These are phyloP conservation scores for Chloroclysta siterata DNA, from an alignment of 2,888 invertebrate species.

Conservation along the genomic window DNA sequence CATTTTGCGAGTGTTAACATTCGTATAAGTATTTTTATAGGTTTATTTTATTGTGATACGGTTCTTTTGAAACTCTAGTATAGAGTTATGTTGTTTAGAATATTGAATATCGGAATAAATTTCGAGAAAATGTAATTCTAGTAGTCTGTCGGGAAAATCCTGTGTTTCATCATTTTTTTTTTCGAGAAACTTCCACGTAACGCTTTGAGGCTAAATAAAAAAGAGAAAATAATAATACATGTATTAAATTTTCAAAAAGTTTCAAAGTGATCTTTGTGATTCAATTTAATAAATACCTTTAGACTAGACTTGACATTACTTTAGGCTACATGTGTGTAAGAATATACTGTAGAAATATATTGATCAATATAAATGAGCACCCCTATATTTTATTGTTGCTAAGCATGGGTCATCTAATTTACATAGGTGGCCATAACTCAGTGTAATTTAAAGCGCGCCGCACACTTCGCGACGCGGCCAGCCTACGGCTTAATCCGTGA, in stretches of 20 bases:
- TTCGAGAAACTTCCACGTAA: too few relatives aligned
- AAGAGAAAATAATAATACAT: too few relatives aligned
- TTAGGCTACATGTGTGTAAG: too few relatives aligned
- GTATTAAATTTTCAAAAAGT: too few relatives aligned
- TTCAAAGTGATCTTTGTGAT: too few relatives aligned
- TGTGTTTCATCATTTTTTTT: too few relatives aligned
- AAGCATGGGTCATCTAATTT: conserved; percentile 27
- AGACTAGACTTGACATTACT: too few relatives aligned
- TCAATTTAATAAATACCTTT: too few relatives aligned
- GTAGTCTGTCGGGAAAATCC: too few relatives aligned
- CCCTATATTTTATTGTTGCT: conserved; percentile 18
- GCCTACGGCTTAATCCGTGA: conserved; percentile 60
- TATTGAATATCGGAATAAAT: neutral
- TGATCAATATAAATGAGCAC: neutral
- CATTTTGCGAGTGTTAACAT: conserved; percentile 53
- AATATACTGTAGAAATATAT: neutral
- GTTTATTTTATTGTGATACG: conserved; percentile 37
- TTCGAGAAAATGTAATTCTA: too few relatives aligned
- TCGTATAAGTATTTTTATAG: conserved; percentile 34
- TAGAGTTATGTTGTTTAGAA: neutral
- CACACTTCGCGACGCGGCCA: conserved; percentile 41
- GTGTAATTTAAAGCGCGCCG: conserved; percentile 46
- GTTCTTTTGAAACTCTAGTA: conserved; percentile 16
- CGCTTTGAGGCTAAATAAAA: too few relatives aligned
- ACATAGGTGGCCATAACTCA: conserved; percentile 34